Evolutionary conservation across 2,797 vertebrate species (phyloP), one percentile per base, ranked within the genome.

Genomic region (Peromyscus nudipes): DNA sequence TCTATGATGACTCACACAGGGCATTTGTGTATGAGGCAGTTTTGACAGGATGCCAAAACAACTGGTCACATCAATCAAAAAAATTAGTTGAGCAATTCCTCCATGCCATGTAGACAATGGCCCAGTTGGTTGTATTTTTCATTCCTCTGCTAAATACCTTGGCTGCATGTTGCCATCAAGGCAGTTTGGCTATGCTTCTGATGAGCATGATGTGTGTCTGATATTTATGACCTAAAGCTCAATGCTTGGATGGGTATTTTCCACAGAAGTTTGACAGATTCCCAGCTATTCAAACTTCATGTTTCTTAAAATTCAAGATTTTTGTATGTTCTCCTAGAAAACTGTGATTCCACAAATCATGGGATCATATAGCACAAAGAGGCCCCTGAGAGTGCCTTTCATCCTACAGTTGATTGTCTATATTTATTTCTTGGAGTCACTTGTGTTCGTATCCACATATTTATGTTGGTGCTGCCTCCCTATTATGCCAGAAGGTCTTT

Each of bases 361-460:
- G 80, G 60, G 84, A 93, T 92, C 84, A 90, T 90, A 93, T 52
- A 96, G 46, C 43, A 73, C 91, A 93, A 95, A 96, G 87, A 90
- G 71, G 49, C 84, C 96, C 94, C 52, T 55, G 95, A 91, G 91
- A 98, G 79, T 89, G 64, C 1, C 86, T 94, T 91, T 76, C 60
- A 69, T 93, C 55, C 17, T 75, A 84, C 55, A 92, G 67, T 92
- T 96, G 93, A 83, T 95, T 96, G 73, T 96, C 49, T 96, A 96
- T 97, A 96, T 97, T 97, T 97, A 97, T 96, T 97, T 97, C 86
- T 95, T 92, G 31, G 67, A 96, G 91, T 85, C 86, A 89, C 67
- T 94, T 95, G 67, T 95, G 62, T 95, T 96, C 97, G 89, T 92
- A 94, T 90, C 86, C 43, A 96, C 76, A 96, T 98, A 96, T 97